A percentile compares a stretch with the other conserved stretches of the same genome.
Conservation (phyloP, 2,888 invertebrate species). For the Scaptomyza reducta region DNA sequence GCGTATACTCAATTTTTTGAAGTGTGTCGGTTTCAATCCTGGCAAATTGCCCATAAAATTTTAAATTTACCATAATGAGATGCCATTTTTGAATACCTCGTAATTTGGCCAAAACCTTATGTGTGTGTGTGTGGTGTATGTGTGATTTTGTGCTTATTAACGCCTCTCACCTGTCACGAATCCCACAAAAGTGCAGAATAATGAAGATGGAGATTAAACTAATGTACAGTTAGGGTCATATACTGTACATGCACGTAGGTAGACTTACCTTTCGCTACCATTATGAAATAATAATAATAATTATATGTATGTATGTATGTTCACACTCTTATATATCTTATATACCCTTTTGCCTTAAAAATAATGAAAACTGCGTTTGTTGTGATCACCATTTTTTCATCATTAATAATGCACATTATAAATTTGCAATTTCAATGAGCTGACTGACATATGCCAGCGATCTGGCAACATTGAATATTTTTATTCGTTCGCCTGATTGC, state of each 20-base stretch:
- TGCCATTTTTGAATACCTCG: slow-evolving; percentile 76
- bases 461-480: slow-evolving; percentile 11
- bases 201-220: slow-evolving; percentile 23
- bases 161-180: slow-evolving; percentile 18
- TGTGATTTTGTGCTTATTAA: slow-evolving; percentile 59
- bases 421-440: slow-evolving; percentile 13
- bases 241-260: not conserved
- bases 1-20: slow-evolving; percentile 67
- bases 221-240: slow-evolving; percentile 3
- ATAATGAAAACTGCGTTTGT: slow-evolving; percentile 1
- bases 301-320: too few species aligned
- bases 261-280: slow-evolving; percentile 22
- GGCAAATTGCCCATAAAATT: slow-evolving; percentile 82
- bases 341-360: too few species aligned
- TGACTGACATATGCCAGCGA: not conserved
- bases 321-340: too few species aligned
- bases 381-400: not conserved
- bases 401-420: not conserved
- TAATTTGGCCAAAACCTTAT: slow-evolving; percentile 73
- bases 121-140: slow-evolving; percentile 38
- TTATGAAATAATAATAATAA: too few species aligned
- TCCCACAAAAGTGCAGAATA: slow-evolving; percentile 24
- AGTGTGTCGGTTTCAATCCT: slow-evolving; percentile 81
- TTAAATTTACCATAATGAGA: slow-evolving; percentile 79
- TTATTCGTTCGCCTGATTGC: slow-evolving; percentile 1